Base-by-base conservation (phyloP, 2,797 vertebrate species). In the Trematocara caparti region DNA sequence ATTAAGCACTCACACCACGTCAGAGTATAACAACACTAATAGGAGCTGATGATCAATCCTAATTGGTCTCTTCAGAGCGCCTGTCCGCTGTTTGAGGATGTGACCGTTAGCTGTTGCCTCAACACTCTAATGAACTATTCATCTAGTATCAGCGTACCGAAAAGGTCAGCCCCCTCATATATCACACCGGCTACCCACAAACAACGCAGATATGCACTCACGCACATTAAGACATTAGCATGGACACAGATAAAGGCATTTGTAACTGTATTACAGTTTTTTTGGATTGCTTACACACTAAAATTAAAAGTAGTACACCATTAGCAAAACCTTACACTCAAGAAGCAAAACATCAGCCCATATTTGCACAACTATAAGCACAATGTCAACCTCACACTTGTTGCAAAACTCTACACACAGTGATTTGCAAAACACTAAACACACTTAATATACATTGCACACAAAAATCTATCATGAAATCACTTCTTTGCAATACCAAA, bases 31-130 rank as follows among this genome's bases (percentile, higher is more conserved):
- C 92, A 86, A 88, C 84, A 71, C 84, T 93, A 94, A 94, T 92
- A 86, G 88, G 86, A 90, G 89, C 87, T 88, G 91, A 95, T 96
- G 93, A 95, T 96, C 95, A 94, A 95, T 95, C 91, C 95, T 96
- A 96, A 96, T 96, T 96, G 94, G 95, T 94, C 94, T 95, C 94
- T 90, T 95, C 92, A 92, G 93, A 91, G 88, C 62, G 79, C 66
- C 83, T 88, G 89, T 91, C 83, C 72, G 76, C 85, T 74, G 79
- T 86, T 89, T 83, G 86, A 86, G 90, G 90, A 93, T 92, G 90
- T 90, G 90, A 90, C 86, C 76, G 84, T 89, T 85, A 81, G 90
- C 89, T 59, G 74, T 53, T 80, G 88, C 84, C 84, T 88, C 79
- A 19, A 62, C 77, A 64, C 80, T 80, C 84, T 93, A 91, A 95